phyloP scores from a whole-genome alignment of 2,888 invertebrate species.

The Drosophila rubida region DNA sequence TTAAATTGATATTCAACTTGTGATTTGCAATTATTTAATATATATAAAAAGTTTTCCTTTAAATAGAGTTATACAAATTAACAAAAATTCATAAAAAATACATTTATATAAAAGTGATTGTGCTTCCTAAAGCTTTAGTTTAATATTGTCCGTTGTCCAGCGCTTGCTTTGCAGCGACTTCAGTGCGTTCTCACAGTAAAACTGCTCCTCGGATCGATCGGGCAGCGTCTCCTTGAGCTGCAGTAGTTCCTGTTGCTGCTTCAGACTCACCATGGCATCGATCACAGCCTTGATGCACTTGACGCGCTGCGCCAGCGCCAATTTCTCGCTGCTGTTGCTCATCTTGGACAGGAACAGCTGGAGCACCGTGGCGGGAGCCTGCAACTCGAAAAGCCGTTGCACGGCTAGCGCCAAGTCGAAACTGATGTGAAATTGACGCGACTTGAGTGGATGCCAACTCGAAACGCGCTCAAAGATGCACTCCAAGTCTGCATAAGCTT shows the following conservation, averaged over 20 bases:
- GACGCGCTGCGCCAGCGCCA: constrained; percentile 80
- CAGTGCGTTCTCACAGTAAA: constrained; percentile 90
- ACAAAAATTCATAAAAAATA: constrained; percentile 44
- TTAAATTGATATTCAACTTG: constrained; percentile 80
- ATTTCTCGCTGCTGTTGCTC: constrained; percentile 79
- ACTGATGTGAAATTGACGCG: constrained; percentile 84
- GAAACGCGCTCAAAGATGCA: constrained; percentile 81
- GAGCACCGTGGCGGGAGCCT: constrained; percentile 82
- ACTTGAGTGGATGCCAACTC: constrained; percentile 83
- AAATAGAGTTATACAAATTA: constrained; percentile 47
- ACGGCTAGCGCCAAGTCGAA: constrained; percentile 83
- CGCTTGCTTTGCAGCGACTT: constrained; percentile 84
- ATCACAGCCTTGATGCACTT: constrained; percentile 82
- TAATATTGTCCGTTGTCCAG: constrained; percentile 84
- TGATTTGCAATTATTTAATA: constrained; percentile 78
- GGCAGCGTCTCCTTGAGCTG: constrained; percentile 76
- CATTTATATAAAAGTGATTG: constrained; percentile 56
- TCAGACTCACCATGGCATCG: constrained; percentile 82
- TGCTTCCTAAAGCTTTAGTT: constrained; percentile 74
- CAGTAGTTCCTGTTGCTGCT: constrained; percentile 82
- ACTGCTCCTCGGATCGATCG: constrained; percentile 88
- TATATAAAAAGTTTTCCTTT: constrained; percentile 51
- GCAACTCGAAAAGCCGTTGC: constrained; percentile 77
- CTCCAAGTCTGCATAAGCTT: constrained; percentile 83
- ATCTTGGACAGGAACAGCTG: constrained; percentile 83